Conservation (phyloP, 2,797 vertebrate species). For the Australoheros facetus region DNA sequence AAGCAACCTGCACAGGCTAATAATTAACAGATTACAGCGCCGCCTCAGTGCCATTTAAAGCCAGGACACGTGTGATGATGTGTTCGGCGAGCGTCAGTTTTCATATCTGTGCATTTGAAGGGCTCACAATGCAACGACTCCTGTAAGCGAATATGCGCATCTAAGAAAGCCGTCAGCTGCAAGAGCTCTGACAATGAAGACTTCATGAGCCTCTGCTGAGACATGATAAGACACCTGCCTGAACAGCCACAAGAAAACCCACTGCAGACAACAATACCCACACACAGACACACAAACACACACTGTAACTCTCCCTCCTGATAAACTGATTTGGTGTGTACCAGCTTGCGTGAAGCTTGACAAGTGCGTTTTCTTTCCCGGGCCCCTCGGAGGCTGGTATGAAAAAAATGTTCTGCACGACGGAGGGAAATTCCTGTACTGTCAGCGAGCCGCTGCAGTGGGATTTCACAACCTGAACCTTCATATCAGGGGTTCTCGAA, state of each 20-base stretch:
- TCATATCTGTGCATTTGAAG: constrained; percentile 52
- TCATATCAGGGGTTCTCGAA: constrained; percentile 42
- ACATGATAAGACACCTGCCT: constrained; percentile 58
- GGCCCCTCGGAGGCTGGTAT: constrained; percentile 68
- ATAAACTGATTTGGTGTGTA: constrained; percentile 54
- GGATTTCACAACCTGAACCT: constrained; percentile 62
- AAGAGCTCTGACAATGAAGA: constrained; percentile 40
- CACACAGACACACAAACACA: constrained; percentile 13
- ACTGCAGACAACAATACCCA: constrained; percentile 26
- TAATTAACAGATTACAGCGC: constrained; percentile 50
- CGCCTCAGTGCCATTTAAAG: constrained; percentile 11
- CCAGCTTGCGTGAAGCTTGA: constrained; percentile 39
- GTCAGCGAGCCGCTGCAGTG: constrained; percentile 44
- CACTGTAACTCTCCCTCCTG: constrained; percentile 37
- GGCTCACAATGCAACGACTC: constrained; percentile 29
- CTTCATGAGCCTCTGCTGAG: constrained; percentile 36
- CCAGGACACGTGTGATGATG: constrained; percentile 36
- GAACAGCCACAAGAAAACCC: constrained; percentile 32
- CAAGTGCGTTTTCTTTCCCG: constrained; percentile 59
- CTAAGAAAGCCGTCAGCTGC: constrained; percentile 25
- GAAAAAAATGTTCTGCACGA: constrained; percentile 70
- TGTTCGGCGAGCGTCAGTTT: constrained; percentile 50
- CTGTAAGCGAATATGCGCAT: constrained; percentile 28
- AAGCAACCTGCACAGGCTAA: constrained; percentile 37
- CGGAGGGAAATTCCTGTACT: constrained; percentile 75